These are phyloP conservation scores for Falco berigora DNA, from an alignment of 2,797 vertebrate species.

Conservation along the genomic window DNA sequence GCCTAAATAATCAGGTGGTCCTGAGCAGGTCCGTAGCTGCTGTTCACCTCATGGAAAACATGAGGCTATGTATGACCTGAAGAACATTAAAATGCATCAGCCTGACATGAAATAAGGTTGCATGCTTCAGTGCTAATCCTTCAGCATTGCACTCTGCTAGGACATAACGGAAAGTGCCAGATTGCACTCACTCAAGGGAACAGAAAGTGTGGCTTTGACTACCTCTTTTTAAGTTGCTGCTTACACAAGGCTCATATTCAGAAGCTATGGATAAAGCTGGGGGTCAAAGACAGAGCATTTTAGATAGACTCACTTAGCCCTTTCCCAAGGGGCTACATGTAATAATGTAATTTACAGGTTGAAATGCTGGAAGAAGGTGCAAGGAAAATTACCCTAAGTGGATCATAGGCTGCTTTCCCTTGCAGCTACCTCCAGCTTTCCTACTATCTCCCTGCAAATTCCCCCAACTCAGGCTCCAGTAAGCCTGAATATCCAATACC, in stretches of 20 bases:
- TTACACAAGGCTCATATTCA: neutral
- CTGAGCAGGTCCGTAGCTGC: neutral
- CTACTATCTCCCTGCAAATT: neutral
- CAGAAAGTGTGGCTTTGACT: neutral
- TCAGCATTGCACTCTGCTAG: neutral
- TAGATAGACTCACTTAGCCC: neutral
- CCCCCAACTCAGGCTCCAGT: neutral
- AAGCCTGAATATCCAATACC: neutral
- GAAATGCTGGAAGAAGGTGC: neutral
- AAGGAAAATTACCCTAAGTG: neutral
- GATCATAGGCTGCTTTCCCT: neutral
- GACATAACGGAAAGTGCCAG: neutral
- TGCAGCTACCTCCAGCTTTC: neutral
- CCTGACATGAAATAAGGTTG: neutral
- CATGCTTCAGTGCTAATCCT: neutral
- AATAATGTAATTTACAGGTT: neutral
- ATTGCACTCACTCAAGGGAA: neutral
- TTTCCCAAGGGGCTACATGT: neutral
- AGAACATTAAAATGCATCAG: neutral
- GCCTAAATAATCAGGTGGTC: neutral
- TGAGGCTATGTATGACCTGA: neutral
- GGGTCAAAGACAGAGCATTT: neutral
- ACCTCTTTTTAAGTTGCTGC: neutral
- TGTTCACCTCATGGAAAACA: neutral
- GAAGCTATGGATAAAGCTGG: neutral